phyloP scores from a whole-genome alignment of 2,888 invertebrate genomes.

The Apotomis turbidana region DNA sequence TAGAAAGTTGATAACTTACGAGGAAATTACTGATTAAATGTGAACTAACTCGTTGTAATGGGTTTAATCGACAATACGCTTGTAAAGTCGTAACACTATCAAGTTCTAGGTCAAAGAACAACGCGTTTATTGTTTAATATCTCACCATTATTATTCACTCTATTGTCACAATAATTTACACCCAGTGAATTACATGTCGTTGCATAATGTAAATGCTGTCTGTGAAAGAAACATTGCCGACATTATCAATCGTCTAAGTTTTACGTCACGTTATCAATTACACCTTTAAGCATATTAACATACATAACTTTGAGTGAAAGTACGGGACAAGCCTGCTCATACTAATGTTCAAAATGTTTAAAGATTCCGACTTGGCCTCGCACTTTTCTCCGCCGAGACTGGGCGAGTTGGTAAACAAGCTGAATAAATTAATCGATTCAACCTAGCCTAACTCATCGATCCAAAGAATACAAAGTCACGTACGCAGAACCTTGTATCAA shows the following conservation, averaged over 20 bases:
- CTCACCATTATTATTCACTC: neutral
- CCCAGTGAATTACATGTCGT: constrained; percentile 1
- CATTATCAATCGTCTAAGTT: constrained; percentile 56
- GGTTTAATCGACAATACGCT: constrained; percentile 10
- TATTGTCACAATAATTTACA: constrained; percentile 7
- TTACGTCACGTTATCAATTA: constrained; percentile 78
- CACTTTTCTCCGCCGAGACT: constrained; percentile 78
- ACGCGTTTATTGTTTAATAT: constrained; percentile 17
- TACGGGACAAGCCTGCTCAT: constrained; percentile 72
- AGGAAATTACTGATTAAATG: constrained; percentile 35
- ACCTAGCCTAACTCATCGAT: constrained; percentile 66
- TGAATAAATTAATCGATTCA: constrained; percentile 77
- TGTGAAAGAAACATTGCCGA: constrained; percentile 42
- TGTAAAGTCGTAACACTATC: constrained; percentile 22
- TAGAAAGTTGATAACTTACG: constrained; percentile 36
- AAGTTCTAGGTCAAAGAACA: constrained; percentile 41
- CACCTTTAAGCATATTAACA: constrained; percentile 74
- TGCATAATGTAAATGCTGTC: constrained; percentile 35
- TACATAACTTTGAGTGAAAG: constrained; percentile 82
- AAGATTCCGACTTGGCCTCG: constrained; percentile 76
- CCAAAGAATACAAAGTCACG: constrained; percentile 59
- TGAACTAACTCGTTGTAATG: constrained; percentile 28
- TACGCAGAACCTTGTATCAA: neutral
- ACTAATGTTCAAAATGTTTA: constrained; percentile 80
- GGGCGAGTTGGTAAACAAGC: constrained; percentile 71